Evolutionary conservation across 1,140 invertebrate genomes (phyloP).

Genomic region (Drosophila saltans): DNA sequence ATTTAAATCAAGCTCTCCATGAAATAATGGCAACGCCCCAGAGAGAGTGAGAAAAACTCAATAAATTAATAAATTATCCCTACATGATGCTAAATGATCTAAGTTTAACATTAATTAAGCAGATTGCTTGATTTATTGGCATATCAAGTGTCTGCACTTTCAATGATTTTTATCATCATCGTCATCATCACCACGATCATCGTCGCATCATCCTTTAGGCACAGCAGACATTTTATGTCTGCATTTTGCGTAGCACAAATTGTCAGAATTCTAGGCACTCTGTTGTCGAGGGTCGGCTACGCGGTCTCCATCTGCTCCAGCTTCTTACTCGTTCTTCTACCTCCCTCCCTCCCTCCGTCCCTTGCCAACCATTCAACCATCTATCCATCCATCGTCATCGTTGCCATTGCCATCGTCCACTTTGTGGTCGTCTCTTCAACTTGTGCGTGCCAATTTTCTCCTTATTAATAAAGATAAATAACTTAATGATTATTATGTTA

Average conservation of each 20-base stretch:
- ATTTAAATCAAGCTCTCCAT: slow-evolving; percentile 38
- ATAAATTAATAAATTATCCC: slow-evolving; percentile 83
- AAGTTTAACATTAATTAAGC: slow-evolving; percentile 83
- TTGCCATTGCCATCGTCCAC: slow-evolving; percentile 33
- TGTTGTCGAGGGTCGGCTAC: not conserved
- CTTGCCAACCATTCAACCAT: not conserved
- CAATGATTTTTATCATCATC: slow-evolving; percentile 67
- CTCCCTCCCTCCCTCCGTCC: not conserved
- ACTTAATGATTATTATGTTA: slow-evolving; percentile 76
- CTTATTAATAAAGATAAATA: slow-evolving; percentile 82
- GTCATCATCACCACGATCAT: slow-evolving; percentile 38
- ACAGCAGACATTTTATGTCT: slow-evolving; percentile 74
- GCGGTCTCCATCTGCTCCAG: not conserved
- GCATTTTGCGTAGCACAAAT: slow-evolving; percentile 77
- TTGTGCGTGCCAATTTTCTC: slow-evolving; percentile 80
- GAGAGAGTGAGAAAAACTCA: slow-evolving; percentile 74
- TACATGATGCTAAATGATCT: slow-evolving; percentile 81
- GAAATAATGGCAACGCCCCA: slow-evolving; percentile 31
- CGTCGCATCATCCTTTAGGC: not conserved
- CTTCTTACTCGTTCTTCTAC: not conserved
- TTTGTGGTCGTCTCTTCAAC: slow-evolving; percentile 56
- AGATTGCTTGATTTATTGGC: slow-evolving; percentile 83
- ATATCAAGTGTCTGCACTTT: slow-evolving; percentile 80
- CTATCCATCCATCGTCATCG: slow-evolving; percentile 2
- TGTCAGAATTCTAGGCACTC: slow-evolving; percentile 65